phyloP scores from a whole-genome alignment of 2,888 invertebrate species.

The Pheosia gnoma region DNA sequence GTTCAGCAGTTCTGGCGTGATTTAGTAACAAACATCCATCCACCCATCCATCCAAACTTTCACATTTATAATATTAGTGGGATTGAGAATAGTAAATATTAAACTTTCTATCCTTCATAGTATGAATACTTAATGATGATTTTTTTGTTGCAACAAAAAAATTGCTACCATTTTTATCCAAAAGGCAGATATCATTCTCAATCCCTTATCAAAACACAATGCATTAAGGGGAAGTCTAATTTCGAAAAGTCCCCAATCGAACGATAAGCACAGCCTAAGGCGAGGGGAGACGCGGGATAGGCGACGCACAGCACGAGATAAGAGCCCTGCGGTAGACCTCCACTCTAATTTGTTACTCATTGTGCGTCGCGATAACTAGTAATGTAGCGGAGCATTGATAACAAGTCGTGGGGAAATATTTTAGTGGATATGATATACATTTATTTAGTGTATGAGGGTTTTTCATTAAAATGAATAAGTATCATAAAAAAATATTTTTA shows the following conservation, averaged over 20 bases:
- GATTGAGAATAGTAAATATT: no score
- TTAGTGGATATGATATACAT: slow-evolving; percentile 9
- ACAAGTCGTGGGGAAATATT: slow-evolving; percentile 34
- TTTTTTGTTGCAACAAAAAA: no score
- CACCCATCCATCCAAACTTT: no score
- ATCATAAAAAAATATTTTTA: slow-evolving; percentile 15
- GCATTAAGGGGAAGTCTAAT: slow-evolving; percentile 32
- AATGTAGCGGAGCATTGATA: slow-evolving; percentile 49
- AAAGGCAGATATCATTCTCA: slow-evolving; percentile 5
- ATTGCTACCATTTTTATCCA: background rate
- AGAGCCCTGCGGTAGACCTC: slow-evolving; percentile 57
- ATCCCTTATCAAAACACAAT: slow-evolving; percentile 27
- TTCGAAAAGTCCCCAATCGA: slow-evolving; percentile 45
- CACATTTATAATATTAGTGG: no score
- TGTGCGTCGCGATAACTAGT: slow-evolving; percentile 65
- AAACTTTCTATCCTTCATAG: no score
- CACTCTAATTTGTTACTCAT: slow-evolving; percentile 72
- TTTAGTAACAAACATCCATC: no score
- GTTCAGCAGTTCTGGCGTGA: no score
- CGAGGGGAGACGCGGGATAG: slow-evolving; percentile 47
- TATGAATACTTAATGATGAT: no score
- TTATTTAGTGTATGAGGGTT: background rate
- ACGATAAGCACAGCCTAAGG: slow-evolving; percentile 54
- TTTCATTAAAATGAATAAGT: no score
- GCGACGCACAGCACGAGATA: slow-evolving; percentile 54